Evolutionary conservation across 2,113 vertebrate species (phyloP).

Genomic region (Salminus brasiliensis): DNA sequence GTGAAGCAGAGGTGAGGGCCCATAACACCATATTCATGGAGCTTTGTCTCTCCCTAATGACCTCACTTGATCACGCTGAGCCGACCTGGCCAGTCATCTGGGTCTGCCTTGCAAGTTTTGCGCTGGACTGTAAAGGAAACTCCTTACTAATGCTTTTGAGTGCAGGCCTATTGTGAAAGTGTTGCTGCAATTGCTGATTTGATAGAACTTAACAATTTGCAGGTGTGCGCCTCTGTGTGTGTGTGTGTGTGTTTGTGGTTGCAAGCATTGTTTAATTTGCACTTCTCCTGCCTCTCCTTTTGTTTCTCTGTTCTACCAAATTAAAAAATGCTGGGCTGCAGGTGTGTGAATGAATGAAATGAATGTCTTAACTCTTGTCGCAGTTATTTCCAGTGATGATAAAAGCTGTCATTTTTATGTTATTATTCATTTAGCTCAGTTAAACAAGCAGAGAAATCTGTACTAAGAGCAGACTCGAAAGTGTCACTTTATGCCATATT

Average conservation of each 20-base stretch:
- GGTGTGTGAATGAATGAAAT: conserved; percentile 6
- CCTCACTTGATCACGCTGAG: not conserved
- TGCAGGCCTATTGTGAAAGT: conserved; percentile 15
- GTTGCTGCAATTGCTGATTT: conserved; percentile 37
- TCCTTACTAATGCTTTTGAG: not conserved
- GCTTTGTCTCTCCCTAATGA: not conserved
- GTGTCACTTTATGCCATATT: not conserved
- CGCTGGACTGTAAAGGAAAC: not conserved
- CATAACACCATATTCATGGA: too few relatives aligned
- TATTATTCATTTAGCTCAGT: not conserved
- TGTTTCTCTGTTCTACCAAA: not conserved
- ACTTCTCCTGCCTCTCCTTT: not conserved
- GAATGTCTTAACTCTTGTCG: not conserved
- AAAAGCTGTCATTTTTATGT: not conserved
- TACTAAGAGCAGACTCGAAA: not conserved
- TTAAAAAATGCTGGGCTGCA: not conserved
- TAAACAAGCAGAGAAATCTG: not conserved
- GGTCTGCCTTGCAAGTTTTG: not conserved
- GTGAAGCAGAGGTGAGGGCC: too few relatives aligned
- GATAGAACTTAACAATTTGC: conserved; percentile 11
- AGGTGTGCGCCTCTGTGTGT: conserved; percentile 24
- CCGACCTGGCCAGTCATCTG: not conserved
- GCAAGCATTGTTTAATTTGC: conserved; percentile 7
- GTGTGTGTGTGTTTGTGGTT: conserved; percentile 20
- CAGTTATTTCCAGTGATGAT: not conserved